Percentiles rank a stretch among this genome's conserved stretches.
Conservation (phyloP, 2,888 invertebrate species). For the Oscheius sp. region DNA sequence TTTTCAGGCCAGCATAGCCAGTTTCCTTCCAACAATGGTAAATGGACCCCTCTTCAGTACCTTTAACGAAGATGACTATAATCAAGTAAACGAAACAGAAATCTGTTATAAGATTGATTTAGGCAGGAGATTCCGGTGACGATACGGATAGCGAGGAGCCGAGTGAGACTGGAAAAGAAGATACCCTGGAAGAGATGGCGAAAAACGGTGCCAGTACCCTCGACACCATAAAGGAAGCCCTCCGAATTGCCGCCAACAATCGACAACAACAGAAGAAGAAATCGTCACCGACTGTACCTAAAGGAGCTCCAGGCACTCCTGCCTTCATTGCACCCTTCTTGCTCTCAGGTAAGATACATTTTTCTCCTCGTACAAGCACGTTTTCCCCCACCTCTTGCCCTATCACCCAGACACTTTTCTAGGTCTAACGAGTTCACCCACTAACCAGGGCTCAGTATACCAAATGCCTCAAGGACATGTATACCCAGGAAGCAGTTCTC, state of each 20-base stretch:
- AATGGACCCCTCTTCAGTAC: slow-evolving; percentile 48
- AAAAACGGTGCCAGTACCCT: slow-evolving; percentile 45
- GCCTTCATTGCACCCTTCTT: slow-evolving; percentile 56
- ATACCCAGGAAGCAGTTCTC: slow-evolving; percentile 20
- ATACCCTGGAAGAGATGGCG: neutral
- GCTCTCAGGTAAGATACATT: slow-evolving; percentile 45
- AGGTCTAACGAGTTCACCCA: slow-evolving; percentile 41
- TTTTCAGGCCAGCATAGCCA: slow-evolving; percentile 45
- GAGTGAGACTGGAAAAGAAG: slow-evolving; percentile 32
- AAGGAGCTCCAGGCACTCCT: slow-evolving; percentile 17
- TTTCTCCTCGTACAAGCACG: neutral
- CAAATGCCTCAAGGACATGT: slow-evolving; percentile 35
- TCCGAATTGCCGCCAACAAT: slow-evolving; percentile 61
- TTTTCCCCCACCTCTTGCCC: slow-evolving; percentile 20
- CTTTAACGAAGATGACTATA: slow-evolving; percentile 61
- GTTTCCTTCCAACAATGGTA: slow-evolving; percentile 61
- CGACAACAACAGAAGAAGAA: slow-evolving; percentile 57
- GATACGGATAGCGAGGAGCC: slow-evolving; percentile 59
- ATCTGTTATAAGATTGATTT: neutral
- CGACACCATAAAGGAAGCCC: slow-evolving; percentile 67
- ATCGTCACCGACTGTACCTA: slow-evolving; percentile 27
- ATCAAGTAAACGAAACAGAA: slow-evolving; percentile 35
- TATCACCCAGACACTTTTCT: slow-evolving; percentile 20
- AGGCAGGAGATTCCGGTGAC: slow-evolving; percentile 48
- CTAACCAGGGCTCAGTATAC: slow-evolving; percentile 38